Evolutionary conservation across 2,113 vertebrate species (phyloP).

Genomic region (Microtus montanus): DNA sequence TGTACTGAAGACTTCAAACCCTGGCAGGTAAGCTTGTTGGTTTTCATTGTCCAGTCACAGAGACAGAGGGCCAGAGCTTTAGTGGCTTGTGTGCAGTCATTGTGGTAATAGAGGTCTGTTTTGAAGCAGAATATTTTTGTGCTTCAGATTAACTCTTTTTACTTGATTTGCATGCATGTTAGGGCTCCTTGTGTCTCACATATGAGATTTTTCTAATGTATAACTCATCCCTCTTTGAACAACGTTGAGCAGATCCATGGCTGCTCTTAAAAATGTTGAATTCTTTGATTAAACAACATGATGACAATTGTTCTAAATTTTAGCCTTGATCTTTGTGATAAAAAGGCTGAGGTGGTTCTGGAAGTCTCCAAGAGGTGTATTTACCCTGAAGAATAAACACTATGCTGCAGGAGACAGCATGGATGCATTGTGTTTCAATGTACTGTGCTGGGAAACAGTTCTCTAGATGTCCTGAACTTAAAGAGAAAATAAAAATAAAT

Average conservation of each 20-base stretch:
- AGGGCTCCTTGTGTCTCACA: not conserved
- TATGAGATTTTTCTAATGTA: not conserved
- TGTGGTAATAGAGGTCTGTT: no score
- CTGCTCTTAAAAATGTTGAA: conserved; percentile 1
- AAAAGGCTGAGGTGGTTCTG: not conserved
- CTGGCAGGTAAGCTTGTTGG: no score
- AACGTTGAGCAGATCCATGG: not conserved
- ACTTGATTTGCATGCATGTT: not conserved
- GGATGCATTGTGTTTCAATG: not conserved
- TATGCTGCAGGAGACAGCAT: not conserved
- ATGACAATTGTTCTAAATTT: conserved; percentile 23
- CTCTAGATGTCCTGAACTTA: conserved; percentile 33
- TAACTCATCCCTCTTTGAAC: not conserved
- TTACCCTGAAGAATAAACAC: not conserved
- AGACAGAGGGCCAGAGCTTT: no score
- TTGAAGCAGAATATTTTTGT: no score
- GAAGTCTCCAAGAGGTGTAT: not conserved
- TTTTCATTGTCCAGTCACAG: no score
- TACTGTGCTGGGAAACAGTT: not conserved
- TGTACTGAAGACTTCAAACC: no score
- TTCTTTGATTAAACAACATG: not conserved
- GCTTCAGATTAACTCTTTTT: not conserved
- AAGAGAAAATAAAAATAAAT: not conserved
- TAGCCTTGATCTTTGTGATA: not conserved
- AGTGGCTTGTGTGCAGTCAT: no score